These are phyloP conservation scores for Nyctibius bracteatus DNA, from an alignment of 2,113 vertebrate species.

Conservation along the genomic window DNA sequence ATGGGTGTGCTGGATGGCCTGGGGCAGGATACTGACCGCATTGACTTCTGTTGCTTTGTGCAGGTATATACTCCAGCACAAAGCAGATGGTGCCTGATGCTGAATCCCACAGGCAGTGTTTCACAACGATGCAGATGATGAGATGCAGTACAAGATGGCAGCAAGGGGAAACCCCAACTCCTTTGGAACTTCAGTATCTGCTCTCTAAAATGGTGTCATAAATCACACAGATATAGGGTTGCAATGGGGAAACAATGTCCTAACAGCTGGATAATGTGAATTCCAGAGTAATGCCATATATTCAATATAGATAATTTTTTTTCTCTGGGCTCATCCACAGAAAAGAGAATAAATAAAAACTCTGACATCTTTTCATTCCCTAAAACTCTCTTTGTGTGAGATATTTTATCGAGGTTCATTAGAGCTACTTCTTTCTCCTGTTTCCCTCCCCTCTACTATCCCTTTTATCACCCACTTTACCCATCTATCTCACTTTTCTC, in stretches of 20 bases:
- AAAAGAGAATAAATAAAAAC: no score
- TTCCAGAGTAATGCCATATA: not conserved
- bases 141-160: not conserved
- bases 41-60: not conserved
- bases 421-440: not conserved
- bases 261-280: not conserved
- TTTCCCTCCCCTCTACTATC: not conserved
- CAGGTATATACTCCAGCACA: not conserved
- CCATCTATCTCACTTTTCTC: not conserved
- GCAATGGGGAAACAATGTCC: not conserved
- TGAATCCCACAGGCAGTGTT: not conserved
- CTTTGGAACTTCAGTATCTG: not conserved
- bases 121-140: accelerated
- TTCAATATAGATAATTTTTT: not conserved
- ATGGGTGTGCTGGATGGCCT: not conserved
- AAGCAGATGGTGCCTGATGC: not conserved
- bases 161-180: not conserved
- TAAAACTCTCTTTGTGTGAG: not conserved
- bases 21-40: not conserved
- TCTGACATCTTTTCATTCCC: not conserved
- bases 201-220: not conserved
- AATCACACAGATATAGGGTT: not conserved
- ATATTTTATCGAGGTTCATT: not conserved
- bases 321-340: not conserved
- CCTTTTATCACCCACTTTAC: slow-evolving; percentile 32